These are phyloP conservation scores for Vultur gryphus DNA, from an alignment of 2,797 vertebrate species.

Conservation along the genomic window DNA sequence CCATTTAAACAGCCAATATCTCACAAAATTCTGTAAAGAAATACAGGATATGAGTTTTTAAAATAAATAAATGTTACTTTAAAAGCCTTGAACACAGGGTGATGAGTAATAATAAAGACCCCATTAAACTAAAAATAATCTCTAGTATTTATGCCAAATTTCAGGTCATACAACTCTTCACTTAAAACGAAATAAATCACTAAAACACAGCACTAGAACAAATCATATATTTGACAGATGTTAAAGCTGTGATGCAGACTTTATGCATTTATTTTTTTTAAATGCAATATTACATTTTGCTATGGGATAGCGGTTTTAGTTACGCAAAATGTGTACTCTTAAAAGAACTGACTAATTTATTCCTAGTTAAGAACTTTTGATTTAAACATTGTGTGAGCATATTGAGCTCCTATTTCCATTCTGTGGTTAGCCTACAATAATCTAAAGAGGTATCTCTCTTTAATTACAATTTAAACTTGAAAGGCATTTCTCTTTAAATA, in stretches of 20 bases:
- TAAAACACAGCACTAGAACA: background rate
- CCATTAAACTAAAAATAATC: constrained; percentile 6
- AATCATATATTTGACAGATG: background rate
- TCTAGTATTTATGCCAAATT: constrained; percentile 16
- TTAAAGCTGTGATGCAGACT: background rate
- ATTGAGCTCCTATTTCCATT: background rate
- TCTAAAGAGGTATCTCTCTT: constrained; percentile 16
- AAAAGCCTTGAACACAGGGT: background rate
- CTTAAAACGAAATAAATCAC: constrained; percentile 13
- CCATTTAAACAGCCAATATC: background rate
- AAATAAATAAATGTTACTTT: background rate
- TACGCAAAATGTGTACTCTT: background rate
- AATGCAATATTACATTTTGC: background rate
- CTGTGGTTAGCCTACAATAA: background rate
- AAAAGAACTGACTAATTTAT: background rate
- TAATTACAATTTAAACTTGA: constrained; percentile 59
- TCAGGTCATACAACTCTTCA: background rate
- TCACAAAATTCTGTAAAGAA: background rate
- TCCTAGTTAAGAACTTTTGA: background rate
- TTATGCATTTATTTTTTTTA: background rate
- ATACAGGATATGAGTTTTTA: background rate
- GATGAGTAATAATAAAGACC: background rate
- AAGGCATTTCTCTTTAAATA: constrained; percentile 48
- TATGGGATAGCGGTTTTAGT: background rate
- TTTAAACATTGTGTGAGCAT: background rate